These are phyloP conservation scores for Turritopsis rubra DNA, from an alignment of 30 jellyfish, hydroid and myxozoan species.

Conservation along the genomic window DNA sequence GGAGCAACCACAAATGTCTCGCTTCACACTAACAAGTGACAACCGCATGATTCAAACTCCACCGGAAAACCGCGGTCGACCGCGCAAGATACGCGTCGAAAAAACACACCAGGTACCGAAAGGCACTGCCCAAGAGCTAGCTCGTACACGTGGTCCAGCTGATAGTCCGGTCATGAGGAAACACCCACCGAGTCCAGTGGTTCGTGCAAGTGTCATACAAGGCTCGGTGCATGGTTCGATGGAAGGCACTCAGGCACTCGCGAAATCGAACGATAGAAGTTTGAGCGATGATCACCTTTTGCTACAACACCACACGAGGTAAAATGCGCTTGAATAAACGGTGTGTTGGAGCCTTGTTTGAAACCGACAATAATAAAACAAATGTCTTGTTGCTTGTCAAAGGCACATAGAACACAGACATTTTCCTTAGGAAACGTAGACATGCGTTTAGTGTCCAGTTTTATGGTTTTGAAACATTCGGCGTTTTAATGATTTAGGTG, in stretches of 20 bases:
- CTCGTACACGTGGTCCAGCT: slow-evolving; percentile 61
- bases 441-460: too few species aligned
- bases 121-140: slow-evolving; percentile 80
- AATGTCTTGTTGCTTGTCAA: too few species aligned
- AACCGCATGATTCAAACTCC: slow-evolving; percentile 73
- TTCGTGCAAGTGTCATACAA: slow-evolving; percentile 92
- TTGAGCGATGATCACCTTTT: slow-evolving; percentile 1
- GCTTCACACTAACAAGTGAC: slow-evolving; percentile 82
- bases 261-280: slow-evolving; percentile 4
- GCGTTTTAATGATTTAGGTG: background rate
- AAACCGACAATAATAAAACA: too few species aligned
- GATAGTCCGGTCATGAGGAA: slow-evolving; percentile 17
- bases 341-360: too few species aligned
- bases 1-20: slow-evolving; percentile 62
- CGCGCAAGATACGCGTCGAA: slow-evolving; percentile 86
- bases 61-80: slow-evolving; percentile 92
- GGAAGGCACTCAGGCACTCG: background rate
- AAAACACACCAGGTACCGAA: slow-evolving; percentile 78
- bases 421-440: too few species aligned
- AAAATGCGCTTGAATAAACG: background rate
- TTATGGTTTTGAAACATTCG: too few species aligned
- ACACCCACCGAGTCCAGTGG: slow-evolving; percentile 33
- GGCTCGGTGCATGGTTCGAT: slow-evolving; percentile 31
- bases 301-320: slow-evolving; percentile 1
- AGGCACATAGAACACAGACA: too few species aligned